Conservation (phyloP, 1,140 invertebrate species). For the Lysiphlebus fabarum region DNA sequence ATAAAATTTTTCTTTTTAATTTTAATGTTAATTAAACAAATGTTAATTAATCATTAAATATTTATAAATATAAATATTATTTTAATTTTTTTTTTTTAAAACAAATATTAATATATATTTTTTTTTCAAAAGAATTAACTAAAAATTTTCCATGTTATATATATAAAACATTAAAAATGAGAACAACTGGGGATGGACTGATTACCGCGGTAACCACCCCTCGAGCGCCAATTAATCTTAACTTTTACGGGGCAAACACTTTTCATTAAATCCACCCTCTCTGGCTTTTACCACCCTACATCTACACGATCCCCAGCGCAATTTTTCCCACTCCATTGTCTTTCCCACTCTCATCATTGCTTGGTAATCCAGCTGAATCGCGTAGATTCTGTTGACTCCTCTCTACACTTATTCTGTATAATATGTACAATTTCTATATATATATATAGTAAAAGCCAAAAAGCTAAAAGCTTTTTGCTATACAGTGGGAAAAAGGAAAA, state of each 20-base stretch:
- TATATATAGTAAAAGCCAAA: too few relatives aligned
- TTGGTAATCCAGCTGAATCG: slow-evolving; percentile 1
- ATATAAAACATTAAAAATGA: slow-evolving; percentile 37
- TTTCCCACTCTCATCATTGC: slow-evolving; percentile 16
- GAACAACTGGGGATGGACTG: slow-evolving; percentile 50
- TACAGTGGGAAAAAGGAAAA: slow-evolving; percentile 42
- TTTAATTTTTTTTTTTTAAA: too few relatives aligned
- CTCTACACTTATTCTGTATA: too few relatives aligned
- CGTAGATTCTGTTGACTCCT: background rate
- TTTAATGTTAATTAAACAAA: background rate
- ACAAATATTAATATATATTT: too few relatives aligned
- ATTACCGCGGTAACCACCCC: slow-evolving; percentile 54
- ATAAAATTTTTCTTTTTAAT: background rate
- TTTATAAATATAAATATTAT: too few relatives aligned
- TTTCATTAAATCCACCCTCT: slow-evolving; percentile 51
- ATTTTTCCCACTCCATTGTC: slow-evolving; percentile 24
- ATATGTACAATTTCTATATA: too few relatives aligned
- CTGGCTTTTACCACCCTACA: background rate
- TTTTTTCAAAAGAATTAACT: too few relatives aligned
- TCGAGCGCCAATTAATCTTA: slow-evolving; percentile 55
- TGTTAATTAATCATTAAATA: too few relatives aligned
- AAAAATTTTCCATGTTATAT: slow-evolving; percentile 2
- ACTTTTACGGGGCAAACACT: slow-evolving; percentile 56
- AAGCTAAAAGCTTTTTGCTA: too few relatives aligned
- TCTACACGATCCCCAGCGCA: slow-evolving; percentile 12